phyloP scores from a whole-genome alignment of 2,888 invertebrate species.

The Parascotia fuliginaria region DNA sequence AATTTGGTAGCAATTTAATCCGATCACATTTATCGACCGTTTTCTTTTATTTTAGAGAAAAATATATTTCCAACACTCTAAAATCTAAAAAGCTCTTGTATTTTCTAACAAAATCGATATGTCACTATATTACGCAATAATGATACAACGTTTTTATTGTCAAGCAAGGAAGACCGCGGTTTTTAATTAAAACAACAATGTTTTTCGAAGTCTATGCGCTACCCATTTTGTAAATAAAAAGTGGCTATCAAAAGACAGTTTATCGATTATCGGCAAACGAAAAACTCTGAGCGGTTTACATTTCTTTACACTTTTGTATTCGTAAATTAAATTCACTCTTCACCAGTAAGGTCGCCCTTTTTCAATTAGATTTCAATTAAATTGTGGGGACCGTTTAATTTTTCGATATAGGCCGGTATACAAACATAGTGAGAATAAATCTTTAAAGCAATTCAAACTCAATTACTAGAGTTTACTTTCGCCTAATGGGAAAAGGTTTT shows the following conservation, averaged over 20 bases:
- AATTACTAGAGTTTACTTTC: constrained; percentile 79
- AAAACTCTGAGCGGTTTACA: constrained; percentile 5
- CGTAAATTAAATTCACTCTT: constrained; percentile 36
- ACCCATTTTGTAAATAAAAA: neutral
- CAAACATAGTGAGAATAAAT: constrained; percentile 73
- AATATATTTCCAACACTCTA: too few species aligned
- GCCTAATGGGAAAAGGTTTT: constrained; percentile 74
- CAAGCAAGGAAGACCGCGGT: too few species aligned
- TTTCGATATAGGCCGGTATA: constrained; percentile 56
- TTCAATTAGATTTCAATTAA: constrained; percentile 66
- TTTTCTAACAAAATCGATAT: too few species aligned
- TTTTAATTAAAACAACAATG: neutral
- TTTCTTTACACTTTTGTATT: constrained; percentile 35
- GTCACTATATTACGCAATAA: too few species aligned
- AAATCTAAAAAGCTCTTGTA: too few species aligned
- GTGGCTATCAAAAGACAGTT: constrained; percentile 14
- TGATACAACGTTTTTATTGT: too few species aligned
- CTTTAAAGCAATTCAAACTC: constrained; percentile 82
- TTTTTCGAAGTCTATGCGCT: neutral
- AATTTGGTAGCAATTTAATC: too few species aligned
- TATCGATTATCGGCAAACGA: constrained; percentile 13
- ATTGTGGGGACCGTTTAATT: constrained; percentile 60
- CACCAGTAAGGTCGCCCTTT: constrained; percentile 35
- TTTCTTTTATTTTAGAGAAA: too few species aligned
- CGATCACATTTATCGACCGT: too few species aligned